These are phyloP conservation scores for Tribolium castaneum DNA, from an alignment of 1,140 invertebrate genomes.

Conservation along the genomic window DNA sequence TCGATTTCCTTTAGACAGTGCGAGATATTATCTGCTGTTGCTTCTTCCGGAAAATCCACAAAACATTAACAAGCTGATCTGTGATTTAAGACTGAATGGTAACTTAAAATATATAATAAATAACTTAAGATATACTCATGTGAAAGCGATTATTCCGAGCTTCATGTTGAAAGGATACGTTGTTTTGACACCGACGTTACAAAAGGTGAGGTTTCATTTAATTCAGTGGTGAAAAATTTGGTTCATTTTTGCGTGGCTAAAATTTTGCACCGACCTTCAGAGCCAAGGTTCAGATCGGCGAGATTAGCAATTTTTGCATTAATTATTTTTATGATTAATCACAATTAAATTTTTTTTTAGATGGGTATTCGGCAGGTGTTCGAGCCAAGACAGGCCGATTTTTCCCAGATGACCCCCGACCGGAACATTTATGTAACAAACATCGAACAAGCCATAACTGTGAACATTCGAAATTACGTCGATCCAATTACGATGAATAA, in stretches of 20 bases:
- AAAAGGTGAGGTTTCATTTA: slow-evolving; percentile 71
- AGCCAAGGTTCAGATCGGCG: not conserved
- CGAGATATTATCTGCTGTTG: slow-evolving; percentile 73
- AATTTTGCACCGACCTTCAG: not conserved
- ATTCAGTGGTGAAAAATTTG: not conserved
- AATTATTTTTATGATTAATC: not conserved
- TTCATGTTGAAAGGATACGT: slow-evolving; percentile 82
- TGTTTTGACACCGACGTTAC: slow-evolving; percentile 78
- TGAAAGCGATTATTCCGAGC: slow-evolving; percentile 79
- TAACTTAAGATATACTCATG: slow-evolving; percentile 74
- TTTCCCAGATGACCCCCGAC: slow-evolving; percentile 80
- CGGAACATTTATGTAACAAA: slow-evolving; percentile 80
- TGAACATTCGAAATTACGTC: slow-evolving; percentile 80
- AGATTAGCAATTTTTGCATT: not conserved
- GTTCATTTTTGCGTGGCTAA: no score
- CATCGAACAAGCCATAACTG: slow-evolving; percentile 83
- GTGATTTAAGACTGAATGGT: slow-evolving; percentile 62
- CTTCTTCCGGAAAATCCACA: slow-evolving; percentile 68
- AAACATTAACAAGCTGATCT: slow-evolving; percentile 61
- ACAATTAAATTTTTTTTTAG: slow-evolving; percentile 64
- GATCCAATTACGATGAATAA: slow-evolving; percentile 67
- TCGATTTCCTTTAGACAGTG: slow-evolving; percentile 79
- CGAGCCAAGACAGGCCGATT: slow-evolving; percentile 79
- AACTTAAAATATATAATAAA: slow-evolving; percentile 74
- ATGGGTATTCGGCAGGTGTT: slow-evolving; percentile 80